Base-by-base conservation (phyloP, 2,797 vertebrate species). In the Enteromius fasciolatus region DNA sequence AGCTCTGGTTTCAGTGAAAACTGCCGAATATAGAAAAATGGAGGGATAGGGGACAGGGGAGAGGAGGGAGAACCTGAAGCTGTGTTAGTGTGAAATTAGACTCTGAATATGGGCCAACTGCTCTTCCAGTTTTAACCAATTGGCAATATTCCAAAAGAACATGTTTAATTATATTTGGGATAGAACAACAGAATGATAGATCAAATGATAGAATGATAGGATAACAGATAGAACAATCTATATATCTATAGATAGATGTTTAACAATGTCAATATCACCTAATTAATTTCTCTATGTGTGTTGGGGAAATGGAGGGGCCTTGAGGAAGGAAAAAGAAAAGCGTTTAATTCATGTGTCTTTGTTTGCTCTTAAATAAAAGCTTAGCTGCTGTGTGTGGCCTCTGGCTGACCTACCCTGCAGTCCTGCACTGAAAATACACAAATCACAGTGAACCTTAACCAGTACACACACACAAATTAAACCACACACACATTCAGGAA, bases 301-400 rank as follows among this genome's bases (percentile, higher is more conserved):
- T 4, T 57, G 17, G 41, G 52, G 9, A 64, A 61, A 66, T 66
- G 75, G 17, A 64, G 52, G 44, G 78, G 41, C 11, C 39, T 23
- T 50, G 69, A 23, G 18, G 8, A 39, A 59, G n/a, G 10, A 48
- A 66, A 64, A 39, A 36, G 25, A 68, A 31, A 78, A 81, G 31
- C 0, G 33, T 76, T 82, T 85, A 76, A 79, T 61, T 84, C 23
- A 54, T 76, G 59, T 73, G 36, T 80, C 48, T 84, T 81, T 87
- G 59, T 84, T 63, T 76, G 72, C 14, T 68, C 59, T 66, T 59
- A 80, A 81, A 87, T 48, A 80, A 69, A 28, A 7, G 23, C 41
- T 64, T 48, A 74, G 77, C 69, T 54, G 80, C 68, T 52, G 54
- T 80, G 48, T 83, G 46, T 81, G 78, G 78, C 83, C 75, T 81